Conservation (phyloP, 2,888 invertebrate species). For the Noctua comes region DNA sequence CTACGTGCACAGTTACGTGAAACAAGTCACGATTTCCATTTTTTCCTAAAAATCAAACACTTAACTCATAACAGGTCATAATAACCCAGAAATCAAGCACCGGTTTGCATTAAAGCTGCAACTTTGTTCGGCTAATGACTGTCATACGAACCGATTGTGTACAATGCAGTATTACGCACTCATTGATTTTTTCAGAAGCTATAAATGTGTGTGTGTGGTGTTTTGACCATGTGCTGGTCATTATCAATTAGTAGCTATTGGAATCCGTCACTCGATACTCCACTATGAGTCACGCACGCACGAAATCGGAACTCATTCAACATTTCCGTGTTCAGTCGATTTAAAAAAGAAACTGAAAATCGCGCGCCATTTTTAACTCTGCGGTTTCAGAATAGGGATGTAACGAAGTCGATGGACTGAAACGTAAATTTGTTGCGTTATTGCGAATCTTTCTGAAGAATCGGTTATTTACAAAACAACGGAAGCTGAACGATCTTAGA, state of each 20-base stretch:
- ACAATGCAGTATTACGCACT: conserved; percentile 62
- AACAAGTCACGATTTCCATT: conserved; percentile 8
- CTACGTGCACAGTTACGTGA: conserved; percentile 3
- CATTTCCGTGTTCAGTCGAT: conserved; percentile 20
- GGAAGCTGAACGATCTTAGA: conserved; percentile 55
- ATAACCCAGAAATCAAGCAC: conserved; percentile 39
- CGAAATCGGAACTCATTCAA: conserved; percentile 33
- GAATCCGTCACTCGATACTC: conserved; percentile 66
- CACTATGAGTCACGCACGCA: conserved; percentile 60
- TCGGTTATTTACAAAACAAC: conserved; percentile 60
- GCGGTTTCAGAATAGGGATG: conserved; percentile 20
- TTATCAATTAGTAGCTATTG: conserved; percentile 56
- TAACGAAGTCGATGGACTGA: conserved; percentile 3
- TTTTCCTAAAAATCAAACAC: background rate
- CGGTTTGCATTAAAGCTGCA: conserved; percentile 57
- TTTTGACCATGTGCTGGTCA: conserved; percentile 65
- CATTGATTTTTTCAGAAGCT: conserved; percentile 65
- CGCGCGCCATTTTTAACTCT: conserved; percentile 41
- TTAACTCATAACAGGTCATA: conserved; percentile 19
- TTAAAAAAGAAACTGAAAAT: conserved; percentile 21
- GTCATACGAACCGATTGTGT: conserved; percentile 63
- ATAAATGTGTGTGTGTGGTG: conserved; percentile 26
- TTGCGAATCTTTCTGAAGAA: conserved; percentile 45
- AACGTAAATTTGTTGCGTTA: conserved; percentile 37
- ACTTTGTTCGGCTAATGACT: conserved; percentile 51